Base-by-base conservation (phyloP, 2,113 vertebrate genomes). In the Mormyrus iriodes region DNA sequence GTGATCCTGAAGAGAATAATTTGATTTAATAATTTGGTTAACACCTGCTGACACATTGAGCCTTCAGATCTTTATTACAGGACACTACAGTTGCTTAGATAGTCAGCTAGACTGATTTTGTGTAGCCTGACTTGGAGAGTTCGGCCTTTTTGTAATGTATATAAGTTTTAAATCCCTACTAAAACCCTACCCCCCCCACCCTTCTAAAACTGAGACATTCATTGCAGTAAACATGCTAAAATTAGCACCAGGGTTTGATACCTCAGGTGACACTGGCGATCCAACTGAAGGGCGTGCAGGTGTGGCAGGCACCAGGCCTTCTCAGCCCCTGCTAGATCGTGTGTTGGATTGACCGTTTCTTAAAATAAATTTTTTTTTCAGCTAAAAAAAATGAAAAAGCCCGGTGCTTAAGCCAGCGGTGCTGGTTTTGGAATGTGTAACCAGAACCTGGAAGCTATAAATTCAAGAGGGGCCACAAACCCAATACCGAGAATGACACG, bases 191-290 rank as follows among this genome's bases (percentile, higher is more conserved):
- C 76, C 4, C 91, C 90, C 85, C n/a, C 9, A 27, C 61, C 44
- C 58, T 92, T 89, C 90, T 89, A 88, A 92, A 91, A 92, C 86
- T n/a, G 24, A 88, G 39, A 90, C 93, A 92, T 92, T 91, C 90
- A 86, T 85, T 65, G 92, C 93, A 88, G 91, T 90, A 65, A 91
- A 92, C 55, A 86, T 49, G 90, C 93, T 95, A 95, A 92, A 94
- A 94, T 93, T 95, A 95, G 91, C 79, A 0, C 3, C 7, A 73
- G 91, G 4, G 53, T 90, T 92, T 90, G 6, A 86, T 82, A 48
- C 19, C 39, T 55, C 31, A 86, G 53, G 51, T 79, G 83, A 76
- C 76, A 27, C 88, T 90, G 88, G n/a, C 27, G 61, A 65, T 27
- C 61, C 61, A 61, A 91, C 91, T 27, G 31, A 42, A 21, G 31